Evolutionary conservation across 2,888 invertebrate genomes (phyloP).

Genomic region (Shargacucullia verbasci): DNA sequence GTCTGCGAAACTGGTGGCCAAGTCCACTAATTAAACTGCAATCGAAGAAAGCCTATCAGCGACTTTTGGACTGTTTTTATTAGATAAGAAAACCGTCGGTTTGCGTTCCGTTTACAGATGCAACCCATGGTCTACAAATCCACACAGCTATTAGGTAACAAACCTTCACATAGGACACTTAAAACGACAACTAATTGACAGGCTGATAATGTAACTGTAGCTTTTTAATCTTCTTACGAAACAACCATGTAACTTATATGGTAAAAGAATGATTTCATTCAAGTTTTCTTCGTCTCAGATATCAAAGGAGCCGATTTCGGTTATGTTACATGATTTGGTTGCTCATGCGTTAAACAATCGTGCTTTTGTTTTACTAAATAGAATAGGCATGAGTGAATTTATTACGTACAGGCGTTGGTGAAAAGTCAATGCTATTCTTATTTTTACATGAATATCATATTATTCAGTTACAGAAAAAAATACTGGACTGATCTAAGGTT

Average conservation of each 20-base stretch:
- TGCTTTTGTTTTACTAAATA: constrained; percentile 14
- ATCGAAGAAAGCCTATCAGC: no score
- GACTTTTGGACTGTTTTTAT: no score
- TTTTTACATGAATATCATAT: not conserved
- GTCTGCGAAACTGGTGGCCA: no score
- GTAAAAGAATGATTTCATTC: constrained; percentile 49
- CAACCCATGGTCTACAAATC: no score
- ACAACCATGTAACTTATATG: constrained; percentile 45
- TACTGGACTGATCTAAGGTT: no score
- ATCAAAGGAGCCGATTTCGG: constrained; percentile 48
- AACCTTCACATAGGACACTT: constrained; percentile 31
- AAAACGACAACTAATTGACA: constrained; percentile 52
- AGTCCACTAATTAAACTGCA: no score
- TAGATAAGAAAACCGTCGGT: no score
- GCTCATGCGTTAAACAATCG: constrained; percentile 20
- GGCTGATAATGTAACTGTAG: constrained; percentile 41
- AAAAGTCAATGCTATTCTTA: constrained; percentile 3
- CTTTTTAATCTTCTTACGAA: constrained; percentile 49
- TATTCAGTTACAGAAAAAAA: no score
- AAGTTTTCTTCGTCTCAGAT: constrained; percentile 43
- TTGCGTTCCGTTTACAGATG: no score
- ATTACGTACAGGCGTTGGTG: not conserved
- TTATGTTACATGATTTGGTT: constrained; percentile 14
- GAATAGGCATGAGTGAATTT: not conserved
- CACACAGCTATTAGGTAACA: constrained; percentile 20